These are phyloP conservation scores for Dendrolimus punctatus DNA, from an alignment of 1,140 invertebrate genomes.

Conservation along the genomic window DNA sequence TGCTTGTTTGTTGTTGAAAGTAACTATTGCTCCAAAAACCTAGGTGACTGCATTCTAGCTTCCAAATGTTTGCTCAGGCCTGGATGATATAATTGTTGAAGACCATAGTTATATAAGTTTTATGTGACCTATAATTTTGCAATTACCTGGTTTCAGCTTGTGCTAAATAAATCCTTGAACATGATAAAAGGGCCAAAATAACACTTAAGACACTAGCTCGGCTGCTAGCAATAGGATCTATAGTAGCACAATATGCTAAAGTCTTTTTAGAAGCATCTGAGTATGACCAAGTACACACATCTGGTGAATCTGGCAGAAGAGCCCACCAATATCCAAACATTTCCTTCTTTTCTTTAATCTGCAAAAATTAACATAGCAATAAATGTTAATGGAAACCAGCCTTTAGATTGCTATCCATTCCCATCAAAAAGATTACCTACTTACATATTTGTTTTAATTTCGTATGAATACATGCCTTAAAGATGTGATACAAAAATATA, in stretches of 20 bases:
- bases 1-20: no score
- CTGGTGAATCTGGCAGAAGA: conserved; percentile 50
- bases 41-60: no score
- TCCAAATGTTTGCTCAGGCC: no score
- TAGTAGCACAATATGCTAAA: conserved; percentile 48
- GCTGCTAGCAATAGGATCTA: conserved; percentile 51
- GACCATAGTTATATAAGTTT: no score
- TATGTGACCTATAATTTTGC: neutral
- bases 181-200: conserved; percentile 51
- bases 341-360: conserved; percentile 62
- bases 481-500: conserved; percentile 2
- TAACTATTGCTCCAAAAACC: no score
- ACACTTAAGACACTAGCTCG: conserved; percentile 53
- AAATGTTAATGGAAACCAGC: neutral
- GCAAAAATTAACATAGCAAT: conserved; percentile 8
- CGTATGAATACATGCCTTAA: no score
- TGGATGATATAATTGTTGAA: no score
- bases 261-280: conserved; percentile 44
- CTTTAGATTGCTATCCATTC: neutral
- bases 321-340: conserved; percentile 70
- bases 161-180: conserved; percentile 52
- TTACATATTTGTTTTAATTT: no score
- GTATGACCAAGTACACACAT: conserved; percentile 36
- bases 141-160: conserved; percentile 63
- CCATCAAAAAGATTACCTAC: no score